These are phyloP conservation scores for Mesocentrotus franciscanus DNA, from an alignment of 53 echinoderm and acorn worm species.

Conservation along the genomic window DNA sequence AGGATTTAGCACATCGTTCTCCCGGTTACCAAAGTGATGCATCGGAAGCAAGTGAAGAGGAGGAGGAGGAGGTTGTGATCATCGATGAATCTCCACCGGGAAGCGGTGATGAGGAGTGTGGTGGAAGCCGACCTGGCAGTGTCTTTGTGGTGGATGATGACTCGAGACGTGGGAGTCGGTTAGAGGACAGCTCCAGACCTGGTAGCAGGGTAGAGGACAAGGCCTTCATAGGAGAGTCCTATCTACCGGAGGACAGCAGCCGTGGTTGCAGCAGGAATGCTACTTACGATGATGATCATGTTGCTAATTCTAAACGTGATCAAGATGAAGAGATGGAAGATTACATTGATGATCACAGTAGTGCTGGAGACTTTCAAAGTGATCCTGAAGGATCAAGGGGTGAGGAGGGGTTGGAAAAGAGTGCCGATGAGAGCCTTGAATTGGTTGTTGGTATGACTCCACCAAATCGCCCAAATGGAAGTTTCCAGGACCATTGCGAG, in stretches of 20 bases:
- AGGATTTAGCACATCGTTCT: conserved; percentile 33
- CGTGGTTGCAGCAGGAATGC: background rate
- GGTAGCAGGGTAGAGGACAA: conserved; percentile 40
- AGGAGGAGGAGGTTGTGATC: too few species aligned
- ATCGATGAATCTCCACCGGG: background rate
- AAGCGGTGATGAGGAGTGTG: background rate
- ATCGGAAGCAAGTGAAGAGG: background rate
- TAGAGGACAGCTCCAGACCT: conserved; percentile 36
- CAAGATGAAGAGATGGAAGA: conserved; percentile 54
- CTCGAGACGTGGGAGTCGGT: conserved; percentile 38
- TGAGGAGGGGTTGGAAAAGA: conserved; percentile 56
- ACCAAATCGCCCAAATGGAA: background rate
- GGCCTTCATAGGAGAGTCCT: conserved; percentile 49
- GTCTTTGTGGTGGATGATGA: conserved; percentile 51
- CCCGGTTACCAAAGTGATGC: background rate
- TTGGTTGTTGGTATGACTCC: conserved; percentile 45
- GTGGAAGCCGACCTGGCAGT: conserved; percentile 27
- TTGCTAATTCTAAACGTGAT: background rate
- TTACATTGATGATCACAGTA: conserved; percentile 30
- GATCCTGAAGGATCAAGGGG: background rate
- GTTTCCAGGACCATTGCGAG: background rate
- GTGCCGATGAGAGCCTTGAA: conserved; percentile 28
- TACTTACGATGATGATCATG: background rate
- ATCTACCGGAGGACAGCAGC: background rate
- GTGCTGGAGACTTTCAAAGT: background rate